Conservation (phyloP, 2,888 invertebrate genomes). For the Euproctis similis region DNA sequence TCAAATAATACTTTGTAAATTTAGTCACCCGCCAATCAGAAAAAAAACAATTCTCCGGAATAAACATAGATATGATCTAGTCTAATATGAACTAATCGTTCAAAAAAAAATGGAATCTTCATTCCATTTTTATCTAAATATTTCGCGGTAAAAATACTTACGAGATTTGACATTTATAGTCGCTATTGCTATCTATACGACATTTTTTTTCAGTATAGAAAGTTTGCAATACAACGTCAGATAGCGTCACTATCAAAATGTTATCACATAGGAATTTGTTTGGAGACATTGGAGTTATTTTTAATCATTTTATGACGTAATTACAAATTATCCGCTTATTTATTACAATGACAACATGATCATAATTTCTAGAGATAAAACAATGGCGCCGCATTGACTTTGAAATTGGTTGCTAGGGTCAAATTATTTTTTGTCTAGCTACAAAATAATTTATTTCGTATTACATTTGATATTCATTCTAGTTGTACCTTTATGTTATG, state of each 20-base stretch:
- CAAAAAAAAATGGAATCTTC: constrained; percentile 1
- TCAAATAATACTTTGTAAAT: too few relatives aligned
- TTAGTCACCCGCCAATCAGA: too few relatives aligned
- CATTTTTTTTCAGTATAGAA: background rate
- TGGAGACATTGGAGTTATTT: constrained; percentile 45
- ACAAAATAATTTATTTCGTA: too few relatives aligned
- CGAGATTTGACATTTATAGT: constrained; percentile 1
- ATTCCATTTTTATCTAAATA: constrained; percentile 2
- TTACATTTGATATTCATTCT: too few relatives aligned
- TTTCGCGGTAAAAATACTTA: constrained; percentile 2
- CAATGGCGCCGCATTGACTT: constrained; percentile 8
- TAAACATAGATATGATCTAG: too few relatives aligned
- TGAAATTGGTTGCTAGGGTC: too few relatives aligned
- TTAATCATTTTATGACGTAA: constrained; percentile 32
- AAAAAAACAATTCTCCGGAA: too few relatives aligned
- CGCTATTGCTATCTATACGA: background rate
- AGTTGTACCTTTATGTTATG: too few relatives aligned
- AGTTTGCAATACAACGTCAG: background rate
- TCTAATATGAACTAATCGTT: too few relatives aligned
- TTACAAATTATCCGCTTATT: constrained; percentile 33
- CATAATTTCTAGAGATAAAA: constrained; percentile 14
- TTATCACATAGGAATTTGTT: constrained; percentile 45
- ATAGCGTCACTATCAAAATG: constrained; percentile 20
- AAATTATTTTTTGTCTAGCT: too few relatives aligned
- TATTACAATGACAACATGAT: constrained; percentile 21